These are phyloP conservation scores for Poeciliopsis occidentalis DNA, from an alignment of 2,113 vertebrate genomes.

Conservation along the genomic window DNA sequence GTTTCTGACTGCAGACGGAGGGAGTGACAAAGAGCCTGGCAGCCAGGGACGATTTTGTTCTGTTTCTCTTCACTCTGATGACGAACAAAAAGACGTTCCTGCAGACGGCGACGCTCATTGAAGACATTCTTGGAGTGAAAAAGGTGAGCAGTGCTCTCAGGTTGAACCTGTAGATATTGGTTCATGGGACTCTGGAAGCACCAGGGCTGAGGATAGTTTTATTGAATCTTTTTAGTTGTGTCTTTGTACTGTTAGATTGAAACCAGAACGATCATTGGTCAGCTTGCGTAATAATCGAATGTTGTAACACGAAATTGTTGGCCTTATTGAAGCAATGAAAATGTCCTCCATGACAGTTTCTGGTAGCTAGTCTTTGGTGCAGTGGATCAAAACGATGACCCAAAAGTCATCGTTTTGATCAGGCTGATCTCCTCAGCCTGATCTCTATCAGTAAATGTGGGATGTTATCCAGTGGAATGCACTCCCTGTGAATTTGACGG, in stretches of 20 bases:
- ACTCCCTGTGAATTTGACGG: not conserved
- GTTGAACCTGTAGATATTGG: not conserved
- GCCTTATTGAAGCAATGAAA: not conserved
- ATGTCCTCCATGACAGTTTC: not conserved
- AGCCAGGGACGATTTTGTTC: conserved; percentile 92
- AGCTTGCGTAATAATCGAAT: too few relatives aligned
- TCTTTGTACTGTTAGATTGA: too few relatives aligned
- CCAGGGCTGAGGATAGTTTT: not conserved
- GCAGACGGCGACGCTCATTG: conserved; percentile 94
- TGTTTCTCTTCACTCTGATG: conserved; percentile 95
- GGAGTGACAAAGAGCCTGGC: conserved; percentile 91
- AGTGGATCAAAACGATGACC: not conserved
- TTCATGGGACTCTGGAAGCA: not conserved
- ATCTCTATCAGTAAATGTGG: too few relatives aligned
- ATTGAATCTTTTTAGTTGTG: too few relatives aligned
- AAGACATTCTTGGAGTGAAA: conserved; percentile 95
- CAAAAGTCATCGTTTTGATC: too few relatives aligned
- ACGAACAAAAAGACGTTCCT: conserved; percentile 97
- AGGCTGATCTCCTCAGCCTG: too few relatives aligned
- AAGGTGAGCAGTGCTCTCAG: conserved; percentile 82
- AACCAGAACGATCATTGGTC: too few relatives aligned
- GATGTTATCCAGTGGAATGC: not conserved
- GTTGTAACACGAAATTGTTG: too few relatives aligned
- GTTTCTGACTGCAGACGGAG: conserved; percentile 82
- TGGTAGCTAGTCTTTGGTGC: too few relatives aligned